Conservation (phyloP, 2,888 invertebrate genomes). For the Colostygia pectinataria region DNA sequence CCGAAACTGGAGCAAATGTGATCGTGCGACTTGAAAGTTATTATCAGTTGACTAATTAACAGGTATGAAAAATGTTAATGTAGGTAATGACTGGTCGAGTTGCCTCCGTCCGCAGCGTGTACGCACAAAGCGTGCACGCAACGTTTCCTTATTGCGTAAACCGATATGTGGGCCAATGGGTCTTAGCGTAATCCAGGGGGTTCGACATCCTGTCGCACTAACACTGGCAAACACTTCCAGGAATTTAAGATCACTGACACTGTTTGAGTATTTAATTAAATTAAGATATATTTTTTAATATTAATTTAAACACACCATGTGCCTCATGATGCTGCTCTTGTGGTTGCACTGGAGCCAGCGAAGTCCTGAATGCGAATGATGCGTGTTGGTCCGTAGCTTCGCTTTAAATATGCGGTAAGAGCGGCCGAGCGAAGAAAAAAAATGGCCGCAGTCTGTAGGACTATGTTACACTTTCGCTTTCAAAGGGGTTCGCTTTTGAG, state of each 20-base stretch:
- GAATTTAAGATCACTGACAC: slow-evolving; percentile 53
- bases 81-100: slow-evolving; percentile 53
- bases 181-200: slow-evolving; percentile 34
- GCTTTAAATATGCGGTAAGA: slow-evolving; percentile 79
- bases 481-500: slow-evolving; percentile 65
- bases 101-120: slow-evolving; percentile 42
- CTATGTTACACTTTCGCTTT: slow-evolving; percentile 81
- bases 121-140: slow-evolving; percentile 54
- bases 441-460: slow-evolving; percentile 71
- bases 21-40: slow-evolving; percentile 49
- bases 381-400: slow-evolving; percentile 67
- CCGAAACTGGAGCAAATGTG: slow-evolving; percentile 42
- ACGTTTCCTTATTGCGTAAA: slow-evolving; percentile 63
- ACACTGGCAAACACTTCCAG: slow-evolving; percentile 40
- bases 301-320: slow-evolving; percentile 72
- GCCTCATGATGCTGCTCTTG: slow-evolving; percentile 80
- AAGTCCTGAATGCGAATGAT: slow-evolving; percentile 83
- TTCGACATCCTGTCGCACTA: slow-evolving; percentile 26
- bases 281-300: slow-evolving; percentile 32
- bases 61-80: slow-evolving; percentile 48
- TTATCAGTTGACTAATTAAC: slow-evolving; percentile 55
- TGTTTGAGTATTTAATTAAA: slow-evolving; percentile 28
- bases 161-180: slow-evolving; percentile 49
- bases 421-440: slow-evolving; percentile 78
- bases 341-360: slow-evolving; percentile 82